Base-by-base conservation (phyloP, 2,888 invertebrate genomes). In the Mythimna impura region DNA sequence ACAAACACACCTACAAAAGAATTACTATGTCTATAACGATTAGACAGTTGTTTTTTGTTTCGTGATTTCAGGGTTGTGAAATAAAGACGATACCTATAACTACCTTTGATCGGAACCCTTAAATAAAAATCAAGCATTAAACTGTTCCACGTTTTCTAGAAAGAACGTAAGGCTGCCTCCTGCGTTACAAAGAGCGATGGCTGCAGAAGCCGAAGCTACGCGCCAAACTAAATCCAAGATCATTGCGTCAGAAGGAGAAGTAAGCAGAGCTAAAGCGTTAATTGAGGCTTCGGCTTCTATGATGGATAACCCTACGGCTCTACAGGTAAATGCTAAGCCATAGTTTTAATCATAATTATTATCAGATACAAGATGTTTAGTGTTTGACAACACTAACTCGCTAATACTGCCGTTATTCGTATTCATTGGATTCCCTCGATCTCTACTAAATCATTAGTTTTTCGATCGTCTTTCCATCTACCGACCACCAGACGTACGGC, bases 261-360 rank as follows among this genome's bases (percentile, higher is more conserved):
- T 98, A 95, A 98, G 97, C 89, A 98, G 98, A 1, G 98, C 98
- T 0, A 97, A 97, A 82, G 98, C 98, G 5, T 95, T 99, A 63
- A 98, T 97, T 92, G 98, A 99, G 94, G 99, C 99, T 14, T 98
- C 98, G 3, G 97, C 98, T 87, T 98, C 98, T 66, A 98, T 99
- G 92, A 96, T 97, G 36, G 97, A 97, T 90, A 98, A 98, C 83
- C 98, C 98, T n/a, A 98, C 98, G 85, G 98, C 98, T 1, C 86
- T 96, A 55, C 94, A 96, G 90, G 95, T 96, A 89, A 72, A 66
- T 4, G 10, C n/a, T 43, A 30, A 7, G 12, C 3, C 43, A n/a
- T 36, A 17, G 9, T 8, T 69, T 43, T 12, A 1, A 34, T 69
- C 8, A 34, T 1, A 1, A 10, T 54, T 4, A 22, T 54, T 50